Evolutionary conservation across 2,797 vertebrate species (phyloP).

Genomic region (Brachymystax lenok): DNA sequence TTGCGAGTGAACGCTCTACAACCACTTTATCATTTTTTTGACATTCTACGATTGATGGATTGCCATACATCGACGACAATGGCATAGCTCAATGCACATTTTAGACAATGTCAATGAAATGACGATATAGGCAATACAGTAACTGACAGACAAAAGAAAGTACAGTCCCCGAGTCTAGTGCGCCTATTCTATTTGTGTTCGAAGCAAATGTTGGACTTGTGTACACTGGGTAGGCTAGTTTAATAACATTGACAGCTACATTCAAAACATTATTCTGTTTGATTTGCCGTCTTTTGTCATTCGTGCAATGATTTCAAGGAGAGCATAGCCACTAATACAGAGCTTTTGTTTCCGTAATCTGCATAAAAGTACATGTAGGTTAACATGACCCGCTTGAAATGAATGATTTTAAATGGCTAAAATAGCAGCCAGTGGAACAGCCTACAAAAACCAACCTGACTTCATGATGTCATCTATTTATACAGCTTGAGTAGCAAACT

Average conservation of each 20-base stretch:
- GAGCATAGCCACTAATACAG: conserved; percentile 13
- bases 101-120: background rate
- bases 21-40: background rate
- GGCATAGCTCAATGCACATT: background rate
- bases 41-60: background rate
- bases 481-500: background rate
- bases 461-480: conserved; percentile 69
- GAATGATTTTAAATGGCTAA: conserved; percentile 55
- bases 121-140: background rate
- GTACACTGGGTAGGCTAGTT: background rate
- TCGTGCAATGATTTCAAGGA: background rate
- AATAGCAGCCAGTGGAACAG: conserved; percentile 16
- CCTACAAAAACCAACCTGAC: conserved; percentile 64
- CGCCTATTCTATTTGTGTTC: background rate
- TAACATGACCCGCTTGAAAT: conserved; percentile 57
- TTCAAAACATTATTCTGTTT: background rate
- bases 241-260: background rate
- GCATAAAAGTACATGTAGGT: conserved; percentile 45
- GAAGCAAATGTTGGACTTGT: conserved; percentile 3
- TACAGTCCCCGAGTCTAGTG: background rate
- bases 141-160: background rate
- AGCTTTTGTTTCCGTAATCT: conserved; percentile 29
- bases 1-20: conserved; percentile 12
- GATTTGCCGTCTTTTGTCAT: background rate
- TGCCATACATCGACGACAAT: background rate